These are phyloP conservation scores for Halcyon leucocephala DNA, from an alignment of 2,797 vertebrate genomes.

Conservation along the genomic window DNA sequence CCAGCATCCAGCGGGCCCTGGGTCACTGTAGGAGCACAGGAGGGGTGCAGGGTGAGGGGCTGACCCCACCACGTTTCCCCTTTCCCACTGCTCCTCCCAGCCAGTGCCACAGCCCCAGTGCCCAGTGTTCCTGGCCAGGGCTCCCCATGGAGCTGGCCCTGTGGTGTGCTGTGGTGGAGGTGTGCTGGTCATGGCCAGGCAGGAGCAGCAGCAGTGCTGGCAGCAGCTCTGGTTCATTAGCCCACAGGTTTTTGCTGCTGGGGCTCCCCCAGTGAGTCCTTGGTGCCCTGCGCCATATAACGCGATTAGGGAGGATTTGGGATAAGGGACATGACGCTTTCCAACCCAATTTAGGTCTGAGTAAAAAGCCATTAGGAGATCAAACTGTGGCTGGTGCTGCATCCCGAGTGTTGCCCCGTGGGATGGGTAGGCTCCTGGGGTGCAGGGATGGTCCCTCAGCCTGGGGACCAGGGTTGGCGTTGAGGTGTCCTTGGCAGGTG, in stretches of 20 bases:
- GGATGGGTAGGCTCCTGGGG: neutral
- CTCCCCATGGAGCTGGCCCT: neutral
- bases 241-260: neutral
- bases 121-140: neutral
- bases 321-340: conserved; percentile 29
- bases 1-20: fast-evolving
- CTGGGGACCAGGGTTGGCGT: no score
- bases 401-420: neutral
- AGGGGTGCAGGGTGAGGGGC: neutral
- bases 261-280: neutral
- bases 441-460: neutral
- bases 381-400: neutral
- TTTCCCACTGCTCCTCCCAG: neutral
- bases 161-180: neutral
- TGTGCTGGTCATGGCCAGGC: neutral
- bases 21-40: neutral
- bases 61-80: fast-evolving
- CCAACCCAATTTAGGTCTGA: conserved; percentile 35
- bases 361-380: conserved; percentile 25
- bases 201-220: neutral
- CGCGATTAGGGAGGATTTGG: neutral
- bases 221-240: neutral
- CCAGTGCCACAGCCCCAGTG: neutral
- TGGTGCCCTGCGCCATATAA: neutral
- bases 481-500: neutral